A percentile compares a stretch with the other conserved stretches of the same genome.
Conservation (phyloP, 2,888 invertebrate species). For the Ethmia dodecea region DNA sequence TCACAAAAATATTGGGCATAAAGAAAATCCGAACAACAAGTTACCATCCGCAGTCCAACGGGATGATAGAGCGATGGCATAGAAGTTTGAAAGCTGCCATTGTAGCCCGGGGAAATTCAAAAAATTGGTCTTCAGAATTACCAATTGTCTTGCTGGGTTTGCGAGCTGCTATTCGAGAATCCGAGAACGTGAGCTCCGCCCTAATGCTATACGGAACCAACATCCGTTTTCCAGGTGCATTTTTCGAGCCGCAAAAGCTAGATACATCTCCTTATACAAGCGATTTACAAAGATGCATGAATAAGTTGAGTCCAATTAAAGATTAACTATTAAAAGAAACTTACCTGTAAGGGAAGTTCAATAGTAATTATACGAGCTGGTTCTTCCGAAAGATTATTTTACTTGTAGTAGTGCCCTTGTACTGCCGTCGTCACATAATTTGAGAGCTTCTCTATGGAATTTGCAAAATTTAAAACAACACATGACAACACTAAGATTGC, state of each 20-base stretch:
- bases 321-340: no score
- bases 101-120: conserved; percentile 2
- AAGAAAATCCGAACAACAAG: conserved; percentile 6
- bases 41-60: conserved; percentile 9
- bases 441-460: no score
- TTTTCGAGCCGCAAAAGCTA: not conserved
- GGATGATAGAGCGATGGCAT: conserved; percentile 8
- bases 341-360: no score
- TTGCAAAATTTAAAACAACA: no score
- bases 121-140: conserved; percentile 1
- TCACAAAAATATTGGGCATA: conserved; percentile 14
- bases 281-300: no score
- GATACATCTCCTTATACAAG: no score
- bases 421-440: no score
- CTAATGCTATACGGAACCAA: conserved; percentile 6
- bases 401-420: no score
- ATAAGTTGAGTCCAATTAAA: no score
- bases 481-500: no score
- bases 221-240: conserved; percentile 5
- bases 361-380: no score
- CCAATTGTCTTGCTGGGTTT: conserved; percentile 4
- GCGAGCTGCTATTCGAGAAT: not conserved
- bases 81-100: conserved; percentile 9
- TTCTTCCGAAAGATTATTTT: no score
- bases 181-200: not conserved